A percentile compares a stretch with the other conserved stretches of the same genome.
phyloP scores from a whole-genome alignment of 1,140 invertebrate genomes.

The Pollicipes pollicipes region DNA sequence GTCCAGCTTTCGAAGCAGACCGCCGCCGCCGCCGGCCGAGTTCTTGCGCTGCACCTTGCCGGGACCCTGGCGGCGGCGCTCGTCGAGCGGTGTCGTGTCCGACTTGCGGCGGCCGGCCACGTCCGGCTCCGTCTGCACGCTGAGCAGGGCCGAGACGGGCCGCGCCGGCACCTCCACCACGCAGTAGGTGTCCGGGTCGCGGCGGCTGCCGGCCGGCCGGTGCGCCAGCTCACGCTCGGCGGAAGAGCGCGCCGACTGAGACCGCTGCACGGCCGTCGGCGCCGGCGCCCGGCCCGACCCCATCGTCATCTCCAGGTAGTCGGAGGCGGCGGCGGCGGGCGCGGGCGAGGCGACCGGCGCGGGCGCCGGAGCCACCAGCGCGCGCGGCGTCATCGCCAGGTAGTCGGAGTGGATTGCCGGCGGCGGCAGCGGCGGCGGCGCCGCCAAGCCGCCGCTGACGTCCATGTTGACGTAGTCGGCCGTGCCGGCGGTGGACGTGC shows the following conservation, averaged over 20 bases:
- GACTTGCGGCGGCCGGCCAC: not conserved
- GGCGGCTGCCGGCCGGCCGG: too few species aligned
- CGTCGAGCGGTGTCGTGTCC: not conserved
- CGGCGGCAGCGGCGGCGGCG: too few species aligned
- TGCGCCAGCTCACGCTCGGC: not conserved
- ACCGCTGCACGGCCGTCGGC: not conserved
- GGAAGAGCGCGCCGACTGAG: not conserved
- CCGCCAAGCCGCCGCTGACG: not conserved
- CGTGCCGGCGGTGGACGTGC: too few species aligned
- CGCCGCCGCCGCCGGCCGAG: not conserved
- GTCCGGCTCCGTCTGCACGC: not conserved
- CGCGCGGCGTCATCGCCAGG: not conserved
- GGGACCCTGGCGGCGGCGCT: not conserved
- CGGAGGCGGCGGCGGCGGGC: too few species aligned
- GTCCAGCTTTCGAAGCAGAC: not conserved
- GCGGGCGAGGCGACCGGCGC: too few species aligned
- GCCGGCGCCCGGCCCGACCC: too few species aligned
- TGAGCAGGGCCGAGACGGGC: not conserved
- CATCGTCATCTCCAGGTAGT: not conserved
- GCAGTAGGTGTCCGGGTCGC: not conserved
- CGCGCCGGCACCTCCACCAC: not conserved
- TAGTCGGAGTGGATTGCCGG: not conserved
- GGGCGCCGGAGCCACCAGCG: not conserved
- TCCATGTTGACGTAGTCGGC: not conserved
- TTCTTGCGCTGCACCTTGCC: not conserved